Base-by-base conservation (phyloP, 2,888 invertebrate genomes). In the Hirtodrosophila histrioides region DNA sequence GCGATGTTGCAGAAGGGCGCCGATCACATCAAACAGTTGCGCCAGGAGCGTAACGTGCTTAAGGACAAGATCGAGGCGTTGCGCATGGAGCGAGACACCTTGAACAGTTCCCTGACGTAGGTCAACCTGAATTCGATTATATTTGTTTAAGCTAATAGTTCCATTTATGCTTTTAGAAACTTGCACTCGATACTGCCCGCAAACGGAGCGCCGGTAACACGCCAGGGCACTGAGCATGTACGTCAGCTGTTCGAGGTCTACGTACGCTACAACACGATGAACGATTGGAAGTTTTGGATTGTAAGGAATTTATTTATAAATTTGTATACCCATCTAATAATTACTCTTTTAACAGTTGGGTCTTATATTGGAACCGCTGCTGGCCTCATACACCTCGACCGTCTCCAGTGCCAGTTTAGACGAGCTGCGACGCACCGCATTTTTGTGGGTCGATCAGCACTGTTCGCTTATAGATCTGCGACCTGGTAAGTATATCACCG, bases 201-300 rank as follows among this genome's bases (percentile, higher is more conserved):
- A 57, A 98, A 98, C 71, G 98, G 98, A 66, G 98, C 97, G 65
- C 98, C 98, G 3, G 96, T 98, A 69, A 96, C 97, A 12, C 94
- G 97, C 76, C 97, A 97, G 88, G 94, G 97, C 82, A 96, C 96
- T 36, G 97, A 96, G 88, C 96, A 97, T 89, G 96, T 98, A 94
- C 96, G 96, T 83, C 97, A 98, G 92, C 95, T 98, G 94, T 98
- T 97, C 92, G 96, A 97, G 79, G 95, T 97, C 33, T 98, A 98
- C 92, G 97, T 99, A 44, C 94, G 95, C 77, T 94, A 93, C 82
- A 93, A 97, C 65, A 98, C 98, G 12, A 93, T 95, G 90, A 95
- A 95, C 89, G 97, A 98, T 92, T 99, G 98, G 98, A 98, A 98
- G 93, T 99, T 98, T 93, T 99, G 98, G 98, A 97, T 99, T 93